Evolutionary conservation across 2,113 vertebrate genomes (phyloP).

Genomic region (Aplodontia rufa): DNA sequence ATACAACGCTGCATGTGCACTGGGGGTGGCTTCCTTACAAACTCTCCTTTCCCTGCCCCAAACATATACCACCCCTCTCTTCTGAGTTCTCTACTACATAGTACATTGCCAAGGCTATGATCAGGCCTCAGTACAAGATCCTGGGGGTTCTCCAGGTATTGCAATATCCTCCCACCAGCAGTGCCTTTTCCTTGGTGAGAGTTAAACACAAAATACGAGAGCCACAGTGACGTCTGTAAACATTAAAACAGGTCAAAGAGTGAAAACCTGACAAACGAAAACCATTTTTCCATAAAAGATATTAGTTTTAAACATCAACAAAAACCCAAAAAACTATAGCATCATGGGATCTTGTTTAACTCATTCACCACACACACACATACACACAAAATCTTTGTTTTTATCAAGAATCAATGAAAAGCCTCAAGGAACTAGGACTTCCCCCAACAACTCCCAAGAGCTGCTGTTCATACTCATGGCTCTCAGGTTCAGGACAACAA

Average conservation of each 20-base stretch:
- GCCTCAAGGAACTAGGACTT: background rate
- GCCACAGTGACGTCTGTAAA: conserved; percentile 72
- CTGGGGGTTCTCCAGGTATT: background rate
- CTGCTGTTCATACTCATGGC: background rate
- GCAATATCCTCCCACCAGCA: background rate
- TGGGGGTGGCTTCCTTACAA: background rate
- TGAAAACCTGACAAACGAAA: conserved; percentile 57
- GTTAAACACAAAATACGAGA: conserved; percentile 12
- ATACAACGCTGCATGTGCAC: background rate
- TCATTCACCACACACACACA: background rate
- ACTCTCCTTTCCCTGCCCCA: background rate
- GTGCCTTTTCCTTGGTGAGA: conserved; percentile 30
- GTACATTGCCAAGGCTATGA: background rate
- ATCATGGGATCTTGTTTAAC: conserved; percentile 27
- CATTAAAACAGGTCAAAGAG: conserved; percentile 57
- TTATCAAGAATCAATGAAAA: conserved; percentile 50
- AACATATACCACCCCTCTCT: background rate
- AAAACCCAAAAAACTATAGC: background rate
- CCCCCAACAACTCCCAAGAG: background rate
- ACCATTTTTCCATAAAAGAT: conserved; percentile 3
- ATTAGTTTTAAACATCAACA: conserved; percentile 18
- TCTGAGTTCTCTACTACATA: background rate
- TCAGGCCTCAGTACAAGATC: background rate
- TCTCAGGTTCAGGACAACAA: background rate
- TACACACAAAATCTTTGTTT: conserved; percentile 47